phyloP scores from a whole-genome alignment of 2,797 vertebrate genomes.

The Gadopsis marmoratus region DNA sequence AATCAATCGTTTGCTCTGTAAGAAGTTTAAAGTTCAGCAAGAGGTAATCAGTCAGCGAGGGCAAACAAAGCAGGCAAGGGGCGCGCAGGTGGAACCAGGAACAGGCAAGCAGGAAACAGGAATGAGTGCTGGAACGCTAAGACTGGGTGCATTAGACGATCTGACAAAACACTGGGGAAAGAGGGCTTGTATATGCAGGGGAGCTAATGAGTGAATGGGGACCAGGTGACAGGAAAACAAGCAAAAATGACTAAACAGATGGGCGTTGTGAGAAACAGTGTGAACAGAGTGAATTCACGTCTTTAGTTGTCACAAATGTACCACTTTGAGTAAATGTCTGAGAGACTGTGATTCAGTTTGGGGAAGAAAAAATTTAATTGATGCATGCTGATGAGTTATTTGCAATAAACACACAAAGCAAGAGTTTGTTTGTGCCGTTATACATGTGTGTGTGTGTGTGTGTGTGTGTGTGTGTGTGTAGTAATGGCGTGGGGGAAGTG shows the following conservation, averaged over 20 bases:
- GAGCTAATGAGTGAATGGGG: not conserved
- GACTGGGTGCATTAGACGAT: not conserved
- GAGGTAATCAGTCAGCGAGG: not conserved
- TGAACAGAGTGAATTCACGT: not conserved
- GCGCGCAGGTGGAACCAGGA: not conserved
- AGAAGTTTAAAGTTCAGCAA: not conserved
- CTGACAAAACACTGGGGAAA: not conserved
- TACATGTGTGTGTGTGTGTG: conserved; percentile 20
- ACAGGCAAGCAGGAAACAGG: not conserved
- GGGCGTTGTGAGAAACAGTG: not conserved
- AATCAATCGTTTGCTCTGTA: not conserved
- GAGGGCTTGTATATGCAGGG: not conserved
- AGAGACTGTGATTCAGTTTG: not conserved
- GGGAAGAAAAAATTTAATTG: not conserved
- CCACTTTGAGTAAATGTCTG: not conserved
- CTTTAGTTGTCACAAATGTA: conserved; percentile 6
- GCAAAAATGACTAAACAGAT: not conserved
- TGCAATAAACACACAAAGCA: not conserved
- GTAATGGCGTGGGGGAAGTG: not conserved
- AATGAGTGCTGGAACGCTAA: not conserved
- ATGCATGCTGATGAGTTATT: conserved; percentile 1
- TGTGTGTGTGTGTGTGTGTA: conserved; percentile 12
- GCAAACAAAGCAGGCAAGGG: not conserved
- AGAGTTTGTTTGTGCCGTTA: not conserved
- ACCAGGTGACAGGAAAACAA: not conserved